Evolutionary conservation across 1,140 invertebrate genomes (phyloP).

Genomic region (Coenobita brevimanus): DNA sequence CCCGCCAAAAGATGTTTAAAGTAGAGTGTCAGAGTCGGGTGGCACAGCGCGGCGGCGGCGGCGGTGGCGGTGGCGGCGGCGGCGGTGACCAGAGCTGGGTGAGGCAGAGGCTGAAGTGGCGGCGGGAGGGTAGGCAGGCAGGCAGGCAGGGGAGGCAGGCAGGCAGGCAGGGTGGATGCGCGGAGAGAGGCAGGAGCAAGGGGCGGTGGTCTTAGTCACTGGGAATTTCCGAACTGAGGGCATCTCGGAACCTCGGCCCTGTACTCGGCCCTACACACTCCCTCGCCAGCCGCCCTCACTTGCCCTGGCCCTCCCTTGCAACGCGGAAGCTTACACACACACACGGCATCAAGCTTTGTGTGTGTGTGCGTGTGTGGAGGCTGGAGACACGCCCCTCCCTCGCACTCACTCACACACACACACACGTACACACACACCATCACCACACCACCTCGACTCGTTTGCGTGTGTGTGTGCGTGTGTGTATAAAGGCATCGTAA

Average conservation of each 20-base stretch:
- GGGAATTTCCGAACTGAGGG: conserved; percentile 35
- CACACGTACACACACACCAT: neutral
- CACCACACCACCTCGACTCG: neutral
- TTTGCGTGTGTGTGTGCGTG: neutral
- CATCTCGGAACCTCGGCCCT: neutral
- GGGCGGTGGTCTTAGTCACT: conserved; percentile 27
- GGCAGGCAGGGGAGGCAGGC: conserved; percentile 26
- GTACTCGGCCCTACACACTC: neutral
- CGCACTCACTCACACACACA: conserved; percentile 11
- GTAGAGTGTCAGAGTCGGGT: conserved; percentile 54
- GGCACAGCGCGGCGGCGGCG: conserved; percentile 13
- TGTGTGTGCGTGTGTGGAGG: conserved; percentile 1
- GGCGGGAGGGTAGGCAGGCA: neutral
- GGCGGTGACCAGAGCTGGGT: conserved; percentile 38
- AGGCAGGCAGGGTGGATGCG: conserved; percentile 14
- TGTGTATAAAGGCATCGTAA: neutral
- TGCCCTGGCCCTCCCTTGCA: neutral
- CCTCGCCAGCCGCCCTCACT: neutral
- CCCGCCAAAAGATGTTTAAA: conserved; percentile 58
- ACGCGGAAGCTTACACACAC: conserved; percentile 23
- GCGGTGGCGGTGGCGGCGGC: conserved; percentile 40
- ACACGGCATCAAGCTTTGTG: neutral
- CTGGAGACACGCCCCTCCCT: conserved; percentile 44
- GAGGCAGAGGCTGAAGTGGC: neutral
- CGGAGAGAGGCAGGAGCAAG: conserved; percentile 4